Base-by-base conservation (phyloP, 2,888 invertebrate species). In the Rhagonycha lutea region DNA sequence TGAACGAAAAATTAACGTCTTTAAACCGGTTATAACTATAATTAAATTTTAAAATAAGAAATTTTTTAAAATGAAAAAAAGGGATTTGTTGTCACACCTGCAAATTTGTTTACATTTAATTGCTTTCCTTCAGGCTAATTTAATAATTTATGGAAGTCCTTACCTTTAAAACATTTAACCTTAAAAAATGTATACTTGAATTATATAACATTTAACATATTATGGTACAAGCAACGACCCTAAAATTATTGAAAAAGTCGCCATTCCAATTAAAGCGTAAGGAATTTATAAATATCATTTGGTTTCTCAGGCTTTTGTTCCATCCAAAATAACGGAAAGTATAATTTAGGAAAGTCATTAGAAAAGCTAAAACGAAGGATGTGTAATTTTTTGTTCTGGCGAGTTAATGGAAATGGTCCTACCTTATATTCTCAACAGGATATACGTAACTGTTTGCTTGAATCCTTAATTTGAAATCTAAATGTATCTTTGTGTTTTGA, bases 271-370 rank as follows among this genome's bases (percentile, higher is more conserved):
- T 14, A 68, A 61, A 47, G 61, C 14, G 12, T 18, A 14, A 7
- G 61, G 61, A 12, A 68, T 9, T 7, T 61, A 62, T 11, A 70
- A 4, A 70, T 0, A 9, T 89, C 87, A 0, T 91, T 89, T 0
- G 91, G 90, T 0, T 94, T 88, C 12, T 87, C 85, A 1, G 93
- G 93, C 75, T 89, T 90, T 84, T 95, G 92, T 82, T 94, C 92
- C 81, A 95, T 93, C 94, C 95, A 95, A 75, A 95, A 90, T 73
- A 94, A 90, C 0, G 95, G 95, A 81, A 95, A 91, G 84, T 92
- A 92, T 80, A 93, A 89, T 72, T 87, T 90, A 0, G 94, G 94
- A 0, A 93, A 91, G 18, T 92, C 86, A 79, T 90, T 88, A 85
- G 91, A 94, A 62, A 94, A 84, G 0, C 94, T 94, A 88, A 89